Conservation (phyloP, 1,140 invertebrate genomes). For the Pristionchus pacificus region DNA sequence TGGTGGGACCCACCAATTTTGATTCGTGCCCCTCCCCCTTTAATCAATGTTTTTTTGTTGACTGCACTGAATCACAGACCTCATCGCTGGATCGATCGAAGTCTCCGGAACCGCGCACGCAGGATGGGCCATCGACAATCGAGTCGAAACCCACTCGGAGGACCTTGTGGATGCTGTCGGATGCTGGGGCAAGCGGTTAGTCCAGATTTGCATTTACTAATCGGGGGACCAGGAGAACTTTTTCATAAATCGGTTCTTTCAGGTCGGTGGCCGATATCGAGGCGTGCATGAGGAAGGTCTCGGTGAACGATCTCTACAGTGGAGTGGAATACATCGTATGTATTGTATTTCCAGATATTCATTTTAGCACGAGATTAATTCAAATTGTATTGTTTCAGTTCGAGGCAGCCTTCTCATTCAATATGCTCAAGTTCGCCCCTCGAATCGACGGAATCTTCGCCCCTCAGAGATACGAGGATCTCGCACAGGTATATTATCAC, state of each 20-base stretch:
- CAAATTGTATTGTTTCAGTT: background rate
- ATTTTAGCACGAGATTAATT: too few relatives aligned
- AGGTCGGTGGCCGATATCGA: background rate
- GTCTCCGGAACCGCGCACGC: background rate
- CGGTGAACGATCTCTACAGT: background rate
- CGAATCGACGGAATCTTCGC: background rate
- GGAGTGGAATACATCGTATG: background rate
- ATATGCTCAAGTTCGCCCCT: background rate
- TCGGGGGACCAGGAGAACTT: background rate
- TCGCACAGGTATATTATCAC: background rate
- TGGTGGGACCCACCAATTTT: too few relatives aligned
- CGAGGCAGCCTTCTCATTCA: background rate
- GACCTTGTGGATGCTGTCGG: background rate
- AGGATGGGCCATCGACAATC: background rate
- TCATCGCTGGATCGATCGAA: background rate
- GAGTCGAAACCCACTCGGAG: background rate
- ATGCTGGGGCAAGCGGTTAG: background rate
- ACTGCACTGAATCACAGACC: too few relatives aligned
- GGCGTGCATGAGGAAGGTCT: background rate
- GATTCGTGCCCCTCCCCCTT: too few relatives aligned
- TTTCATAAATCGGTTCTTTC: background rate
- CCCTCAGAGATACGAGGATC: background rate
- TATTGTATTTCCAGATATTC: background rate
- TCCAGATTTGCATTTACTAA: too few relatives aligned
- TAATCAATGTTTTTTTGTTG: too few relatives aligned